Evolutionary conservation across 2,888 invertebrate genomes (phyloP), one percentile per base, ranked within the genome.

Genomic region (Dryococelus australis): DNA sequence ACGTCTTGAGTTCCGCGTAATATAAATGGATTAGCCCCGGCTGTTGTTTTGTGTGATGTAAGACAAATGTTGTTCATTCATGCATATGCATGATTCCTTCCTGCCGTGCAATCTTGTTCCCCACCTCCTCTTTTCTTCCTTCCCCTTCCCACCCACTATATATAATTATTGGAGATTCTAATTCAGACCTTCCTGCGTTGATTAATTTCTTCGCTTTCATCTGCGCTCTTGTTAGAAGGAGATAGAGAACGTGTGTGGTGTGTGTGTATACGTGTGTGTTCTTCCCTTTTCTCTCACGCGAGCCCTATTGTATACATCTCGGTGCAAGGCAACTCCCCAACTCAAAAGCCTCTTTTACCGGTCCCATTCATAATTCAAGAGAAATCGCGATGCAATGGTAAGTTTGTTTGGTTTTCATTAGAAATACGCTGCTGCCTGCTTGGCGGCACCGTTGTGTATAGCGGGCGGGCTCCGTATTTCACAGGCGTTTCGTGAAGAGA

Each of bases 171-270:
- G 87, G 87, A 87, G 84, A 86, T 87, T 87, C 87, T 86, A 84
- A 86, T 84, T 27, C 43, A 81, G 20, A 24, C 43, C 86, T 86
- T 26, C 81, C 81, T n/a, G 84, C 79, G 87, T 88, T 88, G 88
- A 88, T 88, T 88, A 88, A 88, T 88, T 87, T 88, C 88, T 86
- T 84, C 85, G 85, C 87, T 84, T 87, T 83, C 83, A 35, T 65
- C 65, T n/a, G 65, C 65, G 65, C 65, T 20, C 65, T 20, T n/a
- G 65, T 20, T 10, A 65, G 65, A 65, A 20, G n/a, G 65, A 65
- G 65, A n/a, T 16, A 65, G 65, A n/a, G 65, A n/a, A 20, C 1
- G 65, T 13, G 47, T 13, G 47, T 13, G 47, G 65, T 13, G 47
- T 13, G 47, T 13, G 47, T 13, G 47, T 47, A 47, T 35, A 35